Percentiles rank a stretch among this genome's conserved stretches.
Conservation (phyloP, 2,888 invertebrate genomes). For the Sesia apiformis region DNA sequence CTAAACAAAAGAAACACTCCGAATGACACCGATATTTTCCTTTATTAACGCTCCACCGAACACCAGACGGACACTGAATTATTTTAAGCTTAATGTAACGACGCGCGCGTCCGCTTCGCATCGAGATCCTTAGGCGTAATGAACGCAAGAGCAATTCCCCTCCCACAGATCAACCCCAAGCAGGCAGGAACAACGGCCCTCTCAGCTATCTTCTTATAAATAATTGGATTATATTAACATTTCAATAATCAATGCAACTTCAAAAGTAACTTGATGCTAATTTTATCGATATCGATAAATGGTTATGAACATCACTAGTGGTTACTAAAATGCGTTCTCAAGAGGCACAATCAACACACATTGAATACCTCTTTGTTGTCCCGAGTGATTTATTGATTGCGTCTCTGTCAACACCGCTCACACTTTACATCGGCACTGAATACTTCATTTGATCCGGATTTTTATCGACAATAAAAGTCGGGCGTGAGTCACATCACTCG, state of each 20-base stretch:
- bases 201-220: too few relatives aligned
- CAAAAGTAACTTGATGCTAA: background rate
- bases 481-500: conserved; percentile 66
- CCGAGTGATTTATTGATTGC: conserved; percentile 73
- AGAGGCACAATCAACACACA: conserved; percentile 73
- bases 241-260: background rate
- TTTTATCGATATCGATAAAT: conserved; percentile 21
- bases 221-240: background rate
- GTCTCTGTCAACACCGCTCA: conserved; percentile 71
- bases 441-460: conserved; percentile 74
- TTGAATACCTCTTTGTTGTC: conserved; percentile 65
- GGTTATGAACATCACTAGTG: conserved; percentile 31
- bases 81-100: too few relatives aligned
- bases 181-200: too few relatives aligned
- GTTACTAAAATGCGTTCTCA: conserved; percentile 62
- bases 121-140: too few relatives aligned
- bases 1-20: too few relatives aligned
- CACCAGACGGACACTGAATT: too few relatives aligned
- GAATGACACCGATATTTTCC: too few relatives aligned
- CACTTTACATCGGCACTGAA: conserved; percentile 58
- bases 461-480: conserved; percentile 68
- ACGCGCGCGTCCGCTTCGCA: too few relatives aligned
- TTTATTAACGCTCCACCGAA: too few relatives aligned
- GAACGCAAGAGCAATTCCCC: too few relatives aligned
- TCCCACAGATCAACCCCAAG: too few relatives aligned